These are phyloP conservation scores for Chlamydotis undulata DNA, from an alignment of 2,113 vertebrate genomes.

Conservation along the genomic window DNA sequence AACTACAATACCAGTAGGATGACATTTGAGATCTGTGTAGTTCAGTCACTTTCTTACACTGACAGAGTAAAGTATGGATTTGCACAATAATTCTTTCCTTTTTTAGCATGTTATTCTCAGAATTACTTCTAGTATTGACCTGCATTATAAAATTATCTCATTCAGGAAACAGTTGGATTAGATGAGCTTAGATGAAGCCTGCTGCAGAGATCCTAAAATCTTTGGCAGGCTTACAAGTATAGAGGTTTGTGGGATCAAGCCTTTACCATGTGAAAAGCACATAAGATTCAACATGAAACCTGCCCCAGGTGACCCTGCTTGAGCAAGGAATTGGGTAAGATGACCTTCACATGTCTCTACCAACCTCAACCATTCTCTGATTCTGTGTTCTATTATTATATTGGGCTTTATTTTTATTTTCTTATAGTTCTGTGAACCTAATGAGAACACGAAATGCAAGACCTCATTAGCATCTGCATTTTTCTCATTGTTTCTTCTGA, in stretches of 20 bases:
- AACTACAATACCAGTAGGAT: background rate
- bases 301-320: background rate
- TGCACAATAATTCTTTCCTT: background rate
- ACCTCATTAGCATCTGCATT: background rate
- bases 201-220: background rate
- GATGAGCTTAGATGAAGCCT: background rate
- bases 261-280: background rate
- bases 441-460: background rate
- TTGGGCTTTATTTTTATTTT: background rate
- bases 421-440: background rate
- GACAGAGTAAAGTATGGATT: background rate
- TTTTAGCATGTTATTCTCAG: background rate
- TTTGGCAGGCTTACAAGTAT: background rate
- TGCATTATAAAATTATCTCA: background rate
- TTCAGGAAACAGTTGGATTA: background rate
- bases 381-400: background rate
- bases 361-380: background rate
- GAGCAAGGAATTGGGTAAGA: background rate
- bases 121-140: background rate
- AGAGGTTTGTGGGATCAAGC: background rate
- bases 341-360: background rate
- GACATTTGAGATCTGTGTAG: background rate
- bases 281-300: background rate
- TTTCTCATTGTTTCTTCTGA: background rate
- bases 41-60: background rate